Evolutionary conservation across 37 sponge, comb jelly and placozoan species (phyloP), one percentile per base, ranked within the genome.

Genomic region (Amphimedon queenslandica): DNA sequence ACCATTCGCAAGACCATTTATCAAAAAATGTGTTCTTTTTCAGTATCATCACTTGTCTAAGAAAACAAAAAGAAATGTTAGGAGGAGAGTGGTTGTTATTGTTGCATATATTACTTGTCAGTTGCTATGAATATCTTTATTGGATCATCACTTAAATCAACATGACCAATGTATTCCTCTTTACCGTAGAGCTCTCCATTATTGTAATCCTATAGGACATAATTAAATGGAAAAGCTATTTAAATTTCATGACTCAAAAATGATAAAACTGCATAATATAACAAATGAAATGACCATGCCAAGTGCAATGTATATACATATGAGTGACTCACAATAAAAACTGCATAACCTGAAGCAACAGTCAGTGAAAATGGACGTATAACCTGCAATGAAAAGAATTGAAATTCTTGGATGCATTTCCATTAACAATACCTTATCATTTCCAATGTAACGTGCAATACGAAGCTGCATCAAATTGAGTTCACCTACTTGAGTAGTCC

Each of bases 271-370:
- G n/a, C n/a, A n/a, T n/a, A n/a, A n/a, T n/a, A n/a, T n/a, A n/a
- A n/a, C n/a, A n/a, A n/a, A n/a, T n/a, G n/a, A n/a, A n/a, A n/a
- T n/a, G n/a, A n/a, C n/a, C n/a, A n/a, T n/a, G n/a, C n/a, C n/a
- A n/a, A n/a, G n/a, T n/a, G n/a, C n/a, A n/a, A n/a, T n/a, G n/a
- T n/a, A n/a, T n/a, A n/a, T n/a, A n/a, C n/a, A n/a, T n/a, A n/a
- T 61, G 63, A 6, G 23, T 24, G 4, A 67, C 79, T 69, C 32
- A 88, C 88, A 73, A 76, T 35, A 33, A 88, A 82, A 39, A 82
- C 37, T 2, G 84, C 88, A 58, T 88, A 77, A 5, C 88, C 88
- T 11, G 40, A 32, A 24, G 88, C 73, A 18, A 47, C 47, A 58
- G 56, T 56, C 23, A 38, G 70, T 18, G 84, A 82, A 64, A 79